Conservation (phyloP, 2,113 vertebrate genomes). For the Cygnus atratus region DNA sequence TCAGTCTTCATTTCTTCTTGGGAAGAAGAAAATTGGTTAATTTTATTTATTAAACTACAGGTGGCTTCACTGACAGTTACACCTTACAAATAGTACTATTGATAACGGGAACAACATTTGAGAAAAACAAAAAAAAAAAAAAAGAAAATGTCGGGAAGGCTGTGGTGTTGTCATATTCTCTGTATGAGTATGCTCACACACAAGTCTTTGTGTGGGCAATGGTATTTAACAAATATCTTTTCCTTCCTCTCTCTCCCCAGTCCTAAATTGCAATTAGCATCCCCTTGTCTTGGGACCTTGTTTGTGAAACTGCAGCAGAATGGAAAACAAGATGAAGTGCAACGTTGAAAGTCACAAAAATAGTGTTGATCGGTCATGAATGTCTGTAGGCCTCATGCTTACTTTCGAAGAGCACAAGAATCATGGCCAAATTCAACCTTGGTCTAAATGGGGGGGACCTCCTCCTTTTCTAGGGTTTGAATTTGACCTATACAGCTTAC, state of each 20-base stretch:
- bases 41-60: not conserved
- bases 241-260: not conserved
- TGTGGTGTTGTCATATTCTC: not conserved
- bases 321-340: not conserved
- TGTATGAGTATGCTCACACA: not conserved
- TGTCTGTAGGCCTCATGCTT: not conserved
- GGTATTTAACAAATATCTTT: not conserved
- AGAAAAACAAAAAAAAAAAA: not conserved
- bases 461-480: not conserved
- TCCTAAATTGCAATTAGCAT: constrained; percentile 1
- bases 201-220: not conserved
- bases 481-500: not conserved
- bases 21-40: not conserved
- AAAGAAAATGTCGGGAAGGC: constrained; percentile 17
- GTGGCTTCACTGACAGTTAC: not conserved
- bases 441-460: not conserved
- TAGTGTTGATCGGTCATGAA: not conserved
- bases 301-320: not conserved
- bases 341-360: not conserved
- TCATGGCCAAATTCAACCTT: not conserved
- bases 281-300: not conserved
- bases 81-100: not conserved
- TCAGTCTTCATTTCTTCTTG: not conserved
- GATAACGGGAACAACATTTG: not conserved
- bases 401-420: not conserved